Evolutionary conservation across 2,797 vertebrate species (phyloP).

Genomic region (Calcarius lapponicus): DNA sequence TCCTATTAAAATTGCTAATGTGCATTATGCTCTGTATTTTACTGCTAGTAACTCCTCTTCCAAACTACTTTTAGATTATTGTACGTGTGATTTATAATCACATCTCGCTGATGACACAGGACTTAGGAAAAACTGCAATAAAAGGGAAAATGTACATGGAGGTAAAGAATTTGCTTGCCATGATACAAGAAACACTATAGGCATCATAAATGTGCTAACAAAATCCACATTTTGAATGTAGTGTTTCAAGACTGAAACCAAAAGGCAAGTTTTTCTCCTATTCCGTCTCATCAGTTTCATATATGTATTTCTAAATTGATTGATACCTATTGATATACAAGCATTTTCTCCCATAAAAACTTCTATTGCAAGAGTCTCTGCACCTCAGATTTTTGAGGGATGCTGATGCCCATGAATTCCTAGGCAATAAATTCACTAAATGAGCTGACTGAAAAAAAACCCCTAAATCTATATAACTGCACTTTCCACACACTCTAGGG

Average conservation of each 20-base stretch:
- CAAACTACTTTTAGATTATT: background rate
- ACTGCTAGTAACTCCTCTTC: background rate
- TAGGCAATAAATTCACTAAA: background rate
- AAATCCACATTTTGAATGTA: background rate
- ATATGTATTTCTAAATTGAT: background rate
- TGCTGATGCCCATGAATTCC: background rate
- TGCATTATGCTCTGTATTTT: background rate
- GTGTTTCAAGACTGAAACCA: background rate
- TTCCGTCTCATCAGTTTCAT: background rate
- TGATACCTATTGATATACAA: background rate
- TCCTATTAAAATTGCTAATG: background rate
- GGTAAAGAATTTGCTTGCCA: background rate
- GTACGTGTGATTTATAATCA: background rate
- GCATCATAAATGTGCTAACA: background rate
- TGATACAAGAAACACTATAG: background rate
- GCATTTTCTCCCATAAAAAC: background rate
- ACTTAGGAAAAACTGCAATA: background rate
- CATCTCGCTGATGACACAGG: background rate
- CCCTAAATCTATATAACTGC: background rate
- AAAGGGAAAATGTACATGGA: background rate
- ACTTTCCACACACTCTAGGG: background rate
- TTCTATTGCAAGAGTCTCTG: background rate
- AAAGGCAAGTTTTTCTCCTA: background rate
- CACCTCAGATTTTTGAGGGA: background rate
- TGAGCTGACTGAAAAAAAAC: background rate